These are phyloP conservation scores for Uloborus plumipes DNA, from an alignment of 2,888 invertebrate species.

Conservation along the genomic window DNA sequence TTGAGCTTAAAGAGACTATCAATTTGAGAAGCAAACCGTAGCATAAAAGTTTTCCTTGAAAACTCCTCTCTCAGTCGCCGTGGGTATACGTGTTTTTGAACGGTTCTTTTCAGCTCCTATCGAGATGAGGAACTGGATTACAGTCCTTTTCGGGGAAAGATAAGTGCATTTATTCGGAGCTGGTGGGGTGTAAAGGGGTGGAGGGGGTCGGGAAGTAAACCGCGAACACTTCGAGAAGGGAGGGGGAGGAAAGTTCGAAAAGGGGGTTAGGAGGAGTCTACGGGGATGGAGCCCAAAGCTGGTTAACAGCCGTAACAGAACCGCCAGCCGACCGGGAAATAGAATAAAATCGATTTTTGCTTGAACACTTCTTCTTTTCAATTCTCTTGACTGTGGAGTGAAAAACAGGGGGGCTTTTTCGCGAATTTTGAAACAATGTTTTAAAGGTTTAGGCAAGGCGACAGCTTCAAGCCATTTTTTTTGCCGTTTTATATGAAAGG, in stretches of 20 bases:
- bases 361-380: slow-evolving; percentile 60
- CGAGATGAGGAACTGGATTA: slow-evolving; percentile 50
- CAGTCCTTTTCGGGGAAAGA: slow-evolving; percentile 50
- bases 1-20: background rate
- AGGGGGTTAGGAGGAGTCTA: background rate
- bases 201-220: slow-evolving; percentile 31
- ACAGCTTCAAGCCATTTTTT: slow-evolving; percentile 13
- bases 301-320: slow-evolving; percentile 64
- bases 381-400: slow-evolving; percentile 46
- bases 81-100: slow-evolving; percentile 11
- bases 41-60: slow-evolving; percentile 18
- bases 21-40: slow-evolving; percentile 1
- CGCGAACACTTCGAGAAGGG: slow-evolving; percentile 48
- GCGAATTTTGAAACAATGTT: slow-evolving; percentile 58
- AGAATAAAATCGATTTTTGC: slow-evolving; percentile 65
- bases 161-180: slow-evolving; percentile 54
- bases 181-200: slow-evolving; percentile 1
- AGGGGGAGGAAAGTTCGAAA: slow-evolving; percentile 15
- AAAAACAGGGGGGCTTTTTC: slow-evolving; percentile 43
- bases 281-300: slow-evolving; percentile 46
- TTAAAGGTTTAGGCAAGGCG: slow-evolving; percentile 43
- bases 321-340: slow-evolving; percentile 62
- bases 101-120: slow-evolving; percentile 12
- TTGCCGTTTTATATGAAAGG: background rate
- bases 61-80: background rate